These are phyloP conservation scores for Lepeophtheirus salmonis DNA, from an alignment of 1,140 invertebrate genomes.

Conservation along the genomic window DNA sequence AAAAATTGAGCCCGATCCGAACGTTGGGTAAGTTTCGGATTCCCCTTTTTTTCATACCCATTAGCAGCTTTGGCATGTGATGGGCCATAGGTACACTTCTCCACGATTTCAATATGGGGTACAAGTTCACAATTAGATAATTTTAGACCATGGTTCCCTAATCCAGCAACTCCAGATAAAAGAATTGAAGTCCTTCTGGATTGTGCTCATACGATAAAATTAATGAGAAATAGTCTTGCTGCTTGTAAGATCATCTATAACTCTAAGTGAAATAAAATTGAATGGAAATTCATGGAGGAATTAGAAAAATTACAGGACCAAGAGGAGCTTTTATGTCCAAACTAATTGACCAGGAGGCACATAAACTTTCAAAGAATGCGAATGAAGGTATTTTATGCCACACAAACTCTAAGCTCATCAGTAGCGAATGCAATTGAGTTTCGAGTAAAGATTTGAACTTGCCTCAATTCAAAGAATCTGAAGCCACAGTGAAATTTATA, in stretches of 20 bases:
- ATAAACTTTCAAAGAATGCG: constrained; percentile 1
- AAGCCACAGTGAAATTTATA: constrained; percentile 11
- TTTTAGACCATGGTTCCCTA: background rate
- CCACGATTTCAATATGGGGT: background rate
- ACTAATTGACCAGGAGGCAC: background rate
- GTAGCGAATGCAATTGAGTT: constrained; percentile 14
- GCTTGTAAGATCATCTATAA: background rate
- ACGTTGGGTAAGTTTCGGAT: too few species aligned
- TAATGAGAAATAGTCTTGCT: constrained; percentile 6
- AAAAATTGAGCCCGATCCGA: too few species aligned
- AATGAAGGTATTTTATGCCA: constrained; percentile 15
- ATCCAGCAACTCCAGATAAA: background rate
- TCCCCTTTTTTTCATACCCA: too few species aligned
- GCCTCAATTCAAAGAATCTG: constrained; percentile 12
- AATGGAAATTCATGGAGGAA: background rate
- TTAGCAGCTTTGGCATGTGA: constrained; percentile 2
- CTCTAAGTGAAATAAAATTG: background rate
- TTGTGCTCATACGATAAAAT: background rate
- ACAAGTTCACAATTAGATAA: background rate
- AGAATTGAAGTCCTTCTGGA: constrained; percentile 3
- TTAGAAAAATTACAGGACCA: background rate
- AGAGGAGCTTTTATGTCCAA: constrained; percentile 4
- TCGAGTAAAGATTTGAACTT: background rate
- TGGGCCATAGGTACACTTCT: background rate
- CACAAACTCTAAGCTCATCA: constrained; percentile 1